Evolutionary conservation across 53 echinoderm and acorn worm species (phyloP).

Genomic region (Stichopus horrens): DNA sequence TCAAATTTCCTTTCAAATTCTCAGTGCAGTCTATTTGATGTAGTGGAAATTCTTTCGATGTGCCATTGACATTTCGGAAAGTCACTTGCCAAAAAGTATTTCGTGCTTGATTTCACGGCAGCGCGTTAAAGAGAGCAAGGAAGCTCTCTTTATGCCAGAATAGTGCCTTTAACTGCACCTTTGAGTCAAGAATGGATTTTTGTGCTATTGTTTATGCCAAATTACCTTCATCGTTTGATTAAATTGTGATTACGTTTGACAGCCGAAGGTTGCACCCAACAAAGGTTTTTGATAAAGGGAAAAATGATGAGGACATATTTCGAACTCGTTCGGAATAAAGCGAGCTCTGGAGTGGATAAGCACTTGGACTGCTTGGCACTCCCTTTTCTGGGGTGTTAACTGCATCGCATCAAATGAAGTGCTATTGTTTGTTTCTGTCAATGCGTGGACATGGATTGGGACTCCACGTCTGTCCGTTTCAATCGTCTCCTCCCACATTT

Average conservation of each 20-base stretch:
- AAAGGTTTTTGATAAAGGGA: background rate
- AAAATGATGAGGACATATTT: background rate
- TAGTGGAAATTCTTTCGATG: background rate
- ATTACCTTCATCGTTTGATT: background rate
- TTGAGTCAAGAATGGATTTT: background rate
- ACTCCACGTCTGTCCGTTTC: too few species aligned
- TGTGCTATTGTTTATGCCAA: constrained; percentile 1
- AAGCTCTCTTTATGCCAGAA: background rate
- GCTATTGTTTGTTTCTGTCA: too few species aligned
- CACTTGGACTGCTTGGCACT: too few species aligned
- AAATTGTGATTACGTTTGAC: background rate
- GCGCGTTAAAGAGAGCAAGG: background rate
- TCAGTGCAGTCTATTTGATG: background rate
- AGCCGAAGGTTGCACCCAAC: background rate
- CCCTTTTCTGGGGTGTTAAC: too few species aligned
- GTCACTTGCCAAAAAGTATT: background rate
- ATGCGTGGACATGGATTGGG: too few species aligned
- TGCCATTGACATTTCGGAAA: background rate
- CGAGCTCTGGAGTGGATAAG: too few species aligned
- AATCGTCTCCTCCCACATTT: too few species aligned
- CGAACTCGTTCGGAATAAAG: background rate
- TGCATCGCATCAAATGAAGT: too few species aligned
- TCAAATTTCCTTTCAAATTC: background rate
- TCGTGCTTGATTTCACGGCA: background rate
- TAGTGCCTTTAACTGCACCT: background rate